Base-by-base conservation (phyloP, 2,113 vertebrate genomes). In the Gallinago media region DNA sequence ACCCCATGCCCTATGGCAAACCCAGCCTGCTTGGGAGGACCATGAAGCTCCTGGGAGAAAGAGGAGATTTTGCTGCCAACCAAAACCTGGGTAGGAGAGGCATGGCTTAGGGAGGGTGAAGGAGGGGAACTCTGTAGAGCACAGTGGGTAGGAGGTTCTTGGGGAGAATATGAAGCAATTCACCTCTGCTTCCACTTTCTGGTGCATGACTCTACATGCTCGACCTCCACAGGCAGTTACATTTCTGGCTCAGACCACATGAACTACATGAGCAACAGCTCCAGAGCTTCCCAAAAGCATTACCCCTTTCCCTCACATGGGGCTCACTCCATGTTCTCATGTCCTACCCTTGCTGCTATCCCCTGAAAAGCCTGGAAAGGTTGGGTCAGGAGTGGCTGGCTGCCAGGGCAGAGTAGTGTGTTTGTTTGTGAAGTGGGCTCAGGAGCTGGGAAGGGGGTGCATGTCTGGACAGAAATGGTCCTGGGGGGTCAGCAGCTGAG, bases 301-400 rank as follows among this genome's bases (percentile, higher is more conserved):
- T 5, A 10, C 21, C 14, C 34, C 4, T 5, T 11, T 71, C 13
- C 18, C 1, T 1, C 14, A 14, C 4, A 6, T 11, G 44, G 8
- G 16, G n/a, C 22, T 42, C 31, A 11, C 29, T 29, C 32, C 36
- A 11, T 0, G 1, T 1, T 40, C 12, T 12, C 4, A 4, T 7
- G 23, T 87, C 8, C 54, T 84, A 55, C n/a, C 34, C 26, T 47
- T 85, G 54, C 16, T 73, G 34, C 31, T 52, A 0, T 23, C 23
- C 18, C 38, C 17, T 1, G 10, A 50, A 61, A 20, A 40, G 1
- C 13, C 54, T 31, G 31, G 23, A 16, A 58, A 90, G 67, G 42
- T 15, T 52, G 15, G 18, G 26, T 13, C 20, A 70, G 40, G n/a
- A 81, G 13, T 0, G 0, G 25, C 0, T 1, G 3, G 8, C 13